Evolutionary conservation across 2,797 vertebrate species (phyloP).

Genomic region (Pagetopsis macropterus): DNA sequence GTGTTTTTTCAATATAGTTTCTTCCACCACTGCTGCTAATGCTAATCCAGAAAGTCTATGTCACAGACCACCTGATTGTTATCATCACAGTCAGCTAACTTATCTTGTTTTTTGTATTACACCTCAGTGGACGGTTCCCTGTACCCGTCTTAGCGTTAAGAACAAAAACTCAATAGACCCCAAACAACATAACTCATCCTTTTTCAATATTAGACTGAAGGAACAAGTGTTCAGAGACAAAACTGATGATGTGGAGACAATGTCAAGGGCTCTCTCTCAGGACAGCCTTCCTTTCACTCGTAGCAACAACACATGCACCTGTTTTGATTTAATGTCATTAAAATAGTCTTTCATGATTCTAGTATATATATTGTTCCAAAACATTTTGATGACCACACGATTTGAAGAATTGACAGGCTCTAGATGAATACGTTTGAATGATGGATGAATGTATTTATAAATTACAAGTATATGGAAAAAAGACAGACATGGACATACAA

Average conservation of each 20-base stretch:
- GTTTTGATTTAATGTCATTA: not conserved
- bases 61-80: not conserved
- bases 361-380: not conserved
- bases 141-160: constrained; percentile 1
- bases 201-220: constrained; percentile 20
- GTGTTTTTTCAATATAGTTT: not conserved
- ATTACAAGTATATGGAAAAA: not conserved
- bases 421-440: not conserved
- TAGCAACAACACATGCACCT: not conserved
- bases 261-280: not conserved
- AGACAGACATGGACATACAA: not conserved
- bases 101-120: constrained; percentile 4
- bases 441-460: not conserved
- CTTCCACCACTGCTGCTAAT: not conserved
- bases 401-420: not conserved
- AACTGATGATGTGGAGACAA: constrained; percentile 19
- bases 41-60: not conserved
- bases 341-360: not conserved
- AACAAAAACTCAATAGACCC: constrained; percentile 3
- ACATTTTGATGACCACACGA: not conserved
- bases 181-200: constrained; percentile 15
- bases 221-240: constrained; percentile 25
- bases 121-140: not conserved
- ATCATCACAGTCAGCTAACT: not conserved
- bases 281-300: not conserved